Base-by-base conservation (phyloP, 2,888 invertebrate genomes). In the Chloromyia formosa region DNA sequence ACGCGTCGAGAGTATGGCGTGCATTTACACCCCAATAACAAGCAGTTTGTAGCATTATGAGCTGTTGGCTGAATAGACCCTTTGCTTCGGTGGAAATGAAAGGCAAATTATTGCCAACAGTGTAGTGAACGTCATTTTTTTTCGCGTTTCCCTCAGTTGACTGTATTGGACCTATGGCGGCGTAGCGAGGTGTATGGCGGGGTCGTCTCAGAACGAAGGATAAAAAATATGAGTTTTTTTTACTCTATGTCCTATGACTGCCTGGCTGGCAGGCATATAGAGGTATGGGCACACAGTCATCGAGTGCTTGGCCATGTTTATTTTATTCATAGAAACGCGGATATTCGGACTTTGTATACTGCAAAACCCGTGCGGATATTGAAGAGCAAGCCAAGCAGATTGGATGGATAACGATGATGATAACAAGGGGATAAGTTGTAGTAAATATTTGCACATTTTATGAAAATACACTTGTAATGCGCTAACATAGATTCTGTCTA, bases 1-100 rank as follows among this genome's bases (percentile, higher is more conserved):
- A 77, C 75, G 76, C 77, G 74, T 74, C 73, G 73, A 74, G 22
- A 58, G 56, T 35, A 56, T 71, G 71, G 71, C 22, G 56, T 71
- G 40, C 40, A 56, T 71, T 42, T 71, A 42, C 71, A 56, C 71
- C 71, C 56, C 56, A 58, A 71, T 71, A 56, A 42, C 56, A 58
- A 71, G 71, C 71, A 71, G 71, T 53, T 69, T 71, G 58, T 56
- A 56, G 56, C 71, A 58, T 71, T 66, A 66, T 66, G 66, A 66
- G 66, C 66, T 66, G 66, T 66, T 35, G 49, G 66, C 45, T 66
- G 66, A 66, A 66, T 66, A 49, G 66, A 49, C 66, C 49, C 18
- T 66, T 66, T 66, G 66, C 66, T 66, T 35, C 49, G 45, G 20
- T 71, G 23, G 35, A 71, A 56, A 71, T 18, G 58, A 71, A 69